Conservation (phyloP, 2,797 vertebrate genomes). For the Rhabdomys pumilio region DNA sequence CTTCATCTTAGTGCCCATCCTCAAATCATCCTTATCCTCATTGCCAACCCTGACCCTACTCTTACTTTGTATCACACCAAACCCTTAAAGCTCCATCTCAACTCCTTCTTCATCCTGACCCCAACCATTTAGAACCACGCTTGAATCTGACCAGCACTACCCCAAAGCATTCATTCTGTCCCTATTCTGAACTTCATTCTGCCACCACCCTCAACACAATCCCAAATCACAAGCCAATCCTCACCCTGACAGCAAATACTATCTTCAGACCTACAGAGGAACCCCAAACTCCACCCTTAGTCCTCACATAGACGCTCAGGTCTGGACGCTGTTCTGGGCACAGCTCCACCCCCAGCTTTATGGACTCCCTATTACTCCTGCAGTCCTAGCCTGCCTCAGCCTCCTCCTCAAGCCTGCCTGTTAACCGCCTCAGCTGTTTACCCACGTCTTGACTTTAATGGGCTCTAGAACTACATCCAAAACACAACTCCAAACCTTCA, state of each 20-base stretch:
- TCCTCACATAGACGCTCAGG: not conserved
- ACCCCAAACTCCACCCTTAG: not conserved
- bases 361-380: not conserved
- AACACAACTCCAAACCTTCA: not conserved
- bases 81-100: not conserved
- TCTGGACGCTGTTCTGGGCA: not conserved
- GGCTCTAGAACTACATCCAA: not conserved
- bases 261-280: not conserved
- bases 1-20: not conserved
- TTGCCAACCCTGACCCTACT: not conserved
- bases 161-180: not conserved
- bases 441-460: not conserved
- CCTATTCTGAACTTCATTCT: not conserved
- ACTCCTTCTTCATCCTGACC: not conserved
- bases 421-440: not conserved
- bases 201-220: not conserved
- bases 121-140: not conserved
- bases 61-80: not conserved
- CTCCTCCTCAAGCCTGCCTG: not conserved
- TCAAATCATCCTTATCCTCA: not conserved
- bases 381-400: not conserved
- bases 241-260: conserved; percentile 16
- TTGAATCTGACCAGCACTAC: not conserved
- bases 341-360: not conserved
- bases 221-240: not conserved